These are phyloP conservation scores for Rambutsinella grinnellia DNA, from an alignment of 2,888 invertebrate genomes.

Conservation along the genomic window DNA sequence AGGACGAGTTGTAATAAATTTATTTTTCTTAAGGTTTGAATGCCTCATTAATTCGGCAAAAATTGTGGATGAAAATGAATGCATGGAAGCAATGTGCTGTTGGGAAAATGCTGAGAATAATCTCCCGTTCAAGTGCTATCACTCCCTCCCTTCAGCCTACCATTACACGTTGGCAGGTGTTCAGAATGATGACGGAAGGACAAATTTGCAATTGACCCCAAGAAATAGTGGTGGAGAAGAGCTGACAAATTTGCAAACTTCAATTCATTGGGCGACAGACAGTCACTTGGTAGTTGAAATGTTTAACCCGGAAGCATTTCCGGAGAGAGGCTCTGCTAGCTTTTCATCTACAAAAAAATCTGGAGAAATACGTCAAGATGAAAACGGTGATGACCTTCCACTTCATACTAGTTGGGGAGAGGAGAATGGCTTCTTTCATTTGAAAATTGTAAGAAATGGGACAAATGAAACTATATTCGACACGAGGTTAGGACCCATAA, in stretches of 20 bases:
- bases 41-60: constrained; percentile 60
- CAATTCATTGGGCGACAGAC: constrained; percentile 37
- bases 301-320: constrained; percentile 38
- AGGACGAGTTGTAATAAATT: constrained; percentile 7
- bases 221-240: constrained; percentile 9
- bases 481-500: constrained; percentile 59
- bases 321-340: not conserved
- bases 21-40: constrained; percentile 57
- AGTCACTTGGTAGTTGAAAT: constrained; percentile 47
- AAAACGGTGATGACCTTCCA: not conserved
- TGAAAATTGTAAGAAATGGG: constrained; percentile 39
- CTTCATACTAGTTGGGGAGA: constrained; percentile 27
- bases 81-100: constrained; percentile 72
- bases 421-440: constrained; percentile 49
- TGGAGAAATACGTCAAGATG: not conserved
- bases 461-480: constrained; percentile 60
- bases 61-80: constrained; percentile 68
- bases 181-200: not conserved
- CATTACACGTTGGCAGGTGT: constrained; percentile 68
- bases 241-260: constrained; percentile 46
- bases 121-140: constrained; percentile 70
- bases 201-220: not conserved
- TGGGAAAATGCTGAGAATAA: constrained; percentile 70
- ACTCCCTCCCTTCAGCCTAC: constrained; percentile 72
- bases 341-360: not conserved